Conservation (phyloP, 2,888 invertebrate species). For the Folsomia candida region DNA sequence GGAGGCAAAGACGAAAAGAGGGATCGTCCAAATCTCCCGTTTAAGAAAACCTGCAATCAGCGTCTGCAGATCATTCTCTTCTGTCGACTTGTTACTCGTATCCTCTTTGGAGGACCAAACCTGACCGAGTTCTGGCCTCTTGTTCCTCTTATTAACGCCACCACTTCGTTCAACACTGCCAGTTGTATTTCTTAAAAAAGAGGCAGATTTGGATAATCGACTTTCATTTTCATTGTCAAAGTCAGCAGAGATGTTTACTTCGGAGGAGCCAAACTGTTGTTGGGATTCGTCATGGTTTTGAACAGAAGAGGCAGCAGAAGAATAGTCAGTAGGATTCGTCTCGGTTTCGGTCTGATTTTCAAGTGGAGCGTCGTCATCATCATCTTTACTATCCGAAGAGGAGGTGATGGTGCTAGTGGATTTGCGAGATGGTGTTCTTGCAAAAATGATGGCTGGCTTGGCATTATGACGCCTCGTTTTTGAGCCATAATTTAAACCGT, state of each 20-base stretch:
- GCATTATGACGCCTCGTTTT: not conserved
- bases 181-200: too few species aligned
- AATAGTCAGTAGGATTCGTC: conserved; percentile 3
- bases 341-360: conserved; percentile 32
- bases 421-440: conserved; percentile 9
- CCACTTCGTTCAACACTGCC: too few species aligned
- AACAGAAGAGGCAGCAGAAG: not conserved
- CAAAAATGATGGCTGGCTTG: conserved; percentile 16
- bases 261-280: not conserved
- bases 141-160: too few species aligned
- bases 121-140: conserved; percentile 4
- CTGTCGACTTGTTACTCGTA: conserved; percentile 11
- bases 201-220: not conserved
- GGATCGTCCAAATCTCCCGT: conserved; percentile 85
- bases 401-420: not conserved
- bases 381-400: not conserved
- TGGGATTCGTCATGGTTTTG: conserved; percentile 4
- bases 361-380: conserved; percentile 11
- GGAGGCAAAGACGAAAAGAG: conserved; percentile 78
- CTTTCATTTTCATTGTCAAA: conserved; percentile 11
- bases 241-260: not conserved
- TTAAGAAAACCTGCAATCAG: conserved; percentile 47
- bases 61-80: conserved; percentile 36
- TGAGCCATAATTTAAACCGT: not conserved
- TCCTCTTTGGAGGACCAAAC: conserved; percentile 5